These are phyloP conservation scores for Bergia sp. DNA, from an alignment of 92 coral and sea anemone genomes.

Conservation along the genomic window DNA sequence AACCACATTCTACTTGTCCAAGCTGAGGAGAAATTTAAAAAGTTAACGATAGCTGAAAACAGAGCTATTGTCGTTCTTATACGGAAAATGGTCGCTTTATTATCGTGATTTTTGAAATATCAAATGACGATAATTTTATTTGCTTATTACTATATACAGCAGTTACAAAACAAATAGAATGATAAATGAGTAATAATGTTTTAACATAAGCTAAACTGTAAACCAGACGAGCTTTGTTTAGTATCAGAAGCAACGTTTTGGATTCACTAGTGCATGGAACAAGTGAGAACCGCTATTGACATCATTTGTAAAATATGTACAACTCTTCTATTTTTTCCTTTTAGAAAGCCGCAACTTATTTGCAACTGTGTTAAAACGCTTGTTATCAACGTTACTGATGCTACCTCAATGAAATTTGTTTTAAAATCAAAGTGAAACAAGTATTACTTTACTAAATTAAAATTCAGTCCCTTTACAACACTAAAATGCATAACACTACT, in stretches of 20 bases:
- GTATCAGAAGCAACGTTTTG: not conserved
- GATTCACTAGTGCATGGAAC: not conserved
- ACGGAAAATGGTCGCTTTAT: too few species aligned
- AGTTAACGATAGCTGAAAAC: not conserved
- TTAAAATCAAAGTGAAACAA: not conserved
- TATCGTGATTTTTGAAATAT: too few species aligned
- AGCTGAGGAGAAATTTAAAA: not conserved
- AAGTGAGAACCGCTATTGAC: constrained; percentile 2
- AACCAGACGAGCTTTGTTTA: not conserved
- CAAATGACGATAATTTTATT: too few species aligned
- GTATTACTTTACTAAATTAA: too few species aligned
- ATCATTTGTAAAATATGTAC: constrained; percentile 34
- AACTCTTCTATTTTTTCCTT: not conserved
- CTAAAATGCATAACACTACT: too few species aligned
- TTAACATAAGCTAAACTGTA: not conserved
- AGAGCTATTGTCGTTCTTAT: not conserved
- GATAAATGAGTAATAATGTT: not conserved
- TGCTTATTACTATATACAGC: not conserved
- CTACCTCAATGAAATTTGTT: not conserved
- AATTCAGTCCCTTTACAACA: too few species aligned
- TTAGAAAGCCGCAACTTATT: constrained; percentile 44
- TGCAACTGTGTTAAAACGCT: not conserved
- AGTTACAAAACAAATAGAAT: not conserved
- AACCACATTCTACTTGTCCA: constrained; percentile 14
- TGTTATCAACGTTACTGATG: not conserved